phyloP scores from a whole-genome alignment of 2,888 invertebrate species.

The Sinohyriopsis cumingii region DNA sequence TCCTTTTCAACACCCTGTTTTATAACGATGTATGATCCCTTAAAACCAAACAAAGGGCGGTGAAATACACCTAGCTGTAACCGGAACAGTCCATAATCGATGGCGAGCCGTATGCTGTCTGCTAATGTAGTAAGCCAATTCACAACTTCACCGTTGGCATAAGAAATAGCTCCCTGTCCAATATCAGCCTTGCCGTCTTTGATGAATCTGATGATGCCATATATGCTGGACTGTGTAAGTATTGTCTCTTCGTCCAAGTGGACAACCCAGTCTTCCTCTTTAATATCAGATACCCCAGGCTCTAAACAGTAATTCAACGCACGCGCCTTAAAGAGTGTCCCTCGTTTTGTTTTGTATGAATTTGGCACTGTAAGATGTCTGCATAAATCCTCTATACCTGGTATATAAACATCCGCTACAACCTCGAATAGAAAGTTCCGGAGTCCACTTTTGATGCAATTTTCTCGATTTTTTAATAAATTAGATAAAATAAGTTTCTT shows the following conservation, averaged over 20 bases:
- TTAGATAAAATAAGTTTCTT: slow-evolving; percentile 40
- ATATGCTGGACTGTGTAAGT: slow-evolving; percentile 41
- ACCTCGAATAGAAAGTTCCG: slow-evolving; percentile 35
- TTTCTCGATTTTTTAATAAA: slow-evolving; percentile 24
- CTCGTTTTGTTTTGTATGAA: slow-evolving; percentile 29
- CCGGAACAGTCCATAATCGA: slow-evolving; percentile 30
- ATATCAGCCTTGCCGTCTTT: slow-evolving; percentile 41
- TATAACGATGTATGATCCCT: slow-evolving; percentile 34
- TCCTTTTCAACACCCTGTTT: slow-evolving; percentile 25
- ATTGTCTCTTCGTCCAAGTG: slow-evolving; percentile 57
- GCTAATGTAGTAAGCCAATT: slow-evolving; percentile 31
- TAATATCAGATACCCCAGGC: slow-evolving; percentile 33
- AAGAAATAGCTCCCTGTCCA: slow-evolving; percentile 47
- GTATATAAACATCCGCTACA: slow-evolving; percentile 43
- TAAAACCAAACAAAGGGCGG: slow-evolving; percentile 27
- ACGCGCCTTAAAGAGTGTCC: slow-evolving; percentile 46
- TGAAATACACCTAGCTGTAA: slow-evolving; percentile 23
- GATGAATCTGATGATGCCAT: slow-evolving; percentile 51
- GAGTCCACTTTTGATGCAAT: slow-evolving; percentile 25
- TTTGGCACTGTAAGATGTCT: slow-evolving; percentile 44
- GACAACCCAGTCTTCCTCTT: slow-evolving; percentile 52
- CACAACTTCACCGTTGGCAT: slow-evolving; percentile 22
- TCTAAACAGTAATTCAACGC: slow-evolving; percentile 51
- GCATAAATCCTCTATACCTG: slow-evolving; percentile 5
- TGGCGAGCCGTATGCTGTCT: slow-evolving; percentile 23